Base-by-base conservation (phyloP, 2,797 vertebrate species). In the Limosa lapponica region DNA sequence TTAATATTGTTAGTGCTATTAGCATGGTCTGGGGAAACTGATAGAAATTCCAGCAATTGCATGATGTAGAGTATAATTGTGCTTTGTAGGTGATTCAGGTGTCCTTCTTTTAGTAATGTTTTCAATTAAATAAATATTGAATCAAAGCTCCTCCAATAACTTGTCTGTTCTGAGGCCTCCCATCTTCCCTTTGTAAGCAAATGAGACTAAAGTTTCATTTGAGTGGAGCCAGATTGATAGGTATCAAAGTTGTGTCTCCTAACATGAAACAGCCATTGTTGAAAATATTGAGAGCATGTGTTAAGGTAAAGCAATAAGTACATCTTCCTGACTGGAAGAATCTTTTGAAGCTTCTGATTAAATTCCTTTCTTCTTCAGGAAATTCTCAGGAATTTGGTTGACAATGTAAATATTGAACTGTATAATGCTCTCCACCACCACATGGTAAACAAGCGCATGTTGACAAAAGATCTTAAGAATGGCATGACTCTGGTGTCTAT, bases 401-500 rank as follows among this genome's bases (percentile, higher is more conserved):
- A 99, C 98, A 99, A 99, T 36, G 99, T 99, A 74, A 99, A 99
- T 97, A 98, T 99, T 32, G 99, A 99, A 90, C 95, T 99, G 44
- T 98, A 99, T 96, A 99, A 99, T n/a, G 98, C 99, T 91, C 98
- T 99, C 65, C 99, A 99, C 89, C 99, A 99, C 91, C 99, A 99
- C 95, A 99, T 99, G 99, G 96, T 98, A 85, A 99, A 99, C 96
- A 99, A 98, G 78, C 99, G 99, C 48, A 96, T 99, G 96, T 69
- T 99, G 92, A 99, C 99, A 89, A 99, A 99, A 98, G 99, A 99
- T 96, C 98, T 99, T 74, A 99, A 98, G 97, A 99, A 99, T 67
- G 99, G 99, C 91, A 95, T 99, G 97, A 98, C 96, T 19, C 51
- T 99, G 67, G 97, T 96, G 55, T 99, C 99, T 18, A 99, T 99